Evolutionary conservation across 1,140 invertebrate genomes (phyloP), one percentile per base, ranked within the genome.

Genomic region (Microplitis demolitor): DNA sequence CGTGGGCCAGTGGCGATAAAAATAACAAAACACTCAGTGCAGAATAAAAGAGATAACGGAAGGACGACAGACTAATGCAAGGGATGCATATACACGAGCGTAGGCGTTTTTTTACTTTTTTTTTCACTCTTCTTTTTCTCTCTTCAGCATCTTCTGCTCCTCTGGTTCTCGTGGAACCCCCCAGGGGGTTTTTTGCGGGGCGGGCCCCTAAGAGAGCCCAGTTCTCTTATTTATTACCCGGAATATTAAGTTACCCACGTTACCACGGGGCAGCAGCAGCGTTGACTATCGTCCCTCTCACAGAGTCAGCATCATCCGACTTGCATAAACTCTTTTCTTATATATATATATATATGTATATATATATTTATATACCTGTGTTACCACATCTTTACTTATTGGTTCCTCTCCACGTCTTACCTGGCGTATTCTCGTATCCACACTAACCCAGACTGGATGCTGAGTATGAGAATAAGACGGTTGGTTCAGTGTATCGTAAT

Each of bases 171-270:
- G 37, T 33, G 45, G 50, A 39, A 33, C 54, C 33, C n/a, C 66
- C 16, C 8, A 9, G 31, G 53, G 66, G 54, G 33, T 71, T 72
- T 70, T 72, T 70, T 70, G 62, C 51, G 56, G 75, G 75, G 75
- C 75, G 75, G 72, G 72, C 72, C 69, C 60, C 69, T 54, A 24
- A 24, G 67, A 62, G 67, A 72, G 76, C 54, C 73, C 62, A 58
- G 63, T 75, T 74, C 71, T 73, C 74, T 75, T 77, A 77, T 77
- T 77, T 77, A 77, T 77, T 77, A 73, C 76, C 76, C 74, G 74
- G 76, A 77, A 77, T 77, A 77, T 77, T 77, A 77, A 77, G 76
- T 77, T 77, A 77, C 76, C 74, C 74, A 64, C 66, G 73, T 69
- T 72, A 74, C 71, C 69, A 69, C 72, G 70, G 68, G 58, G 69